Evolutionary conservation across 2,113 vertebrate species (phyloP).

Genomic region (Apteryx owenii): DNA sequence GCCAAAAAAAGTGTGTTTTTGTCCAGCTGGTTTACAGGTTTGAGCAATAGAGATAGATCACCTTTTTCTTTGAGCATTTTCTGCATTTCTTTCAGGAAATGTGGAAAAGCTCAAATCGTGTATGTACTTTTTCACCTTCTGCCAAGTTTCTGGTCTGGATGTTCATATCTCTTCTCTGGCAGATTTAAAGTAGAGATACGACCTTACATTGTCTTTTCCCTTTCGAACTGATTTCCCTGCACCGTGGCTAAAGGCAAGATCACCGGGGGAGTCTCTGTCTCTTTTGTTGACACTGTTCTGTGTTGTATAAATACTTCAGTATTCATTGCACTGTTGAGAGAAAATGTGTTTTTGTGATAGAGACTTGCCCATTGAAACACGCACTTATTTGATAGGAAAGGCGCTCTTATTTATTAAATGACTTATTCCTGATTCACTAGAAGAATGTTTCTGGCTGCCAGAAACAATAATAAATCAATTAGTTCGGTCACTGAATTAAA

Average conservation of each 20-base stretch:
- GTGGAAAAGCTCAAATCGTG: not conserved
- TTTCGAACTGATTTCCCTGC: not conserved
- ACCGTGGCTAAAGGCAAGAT: not conserved
- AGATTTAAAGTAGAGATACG: no score
- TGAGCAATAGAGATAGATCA: not conserved
- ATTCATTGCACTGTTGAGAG: not conserved
- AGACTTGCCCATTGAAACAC: not conserved
- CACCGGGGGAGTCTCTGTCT: not conserved
- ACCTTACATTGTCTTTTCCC: not conserved
- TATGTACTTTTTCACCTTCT: accelerated
- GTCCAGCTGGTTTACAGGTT: not conserved
- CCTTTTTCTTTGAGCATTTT: accelerated
- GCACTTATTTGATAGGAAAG: not conserved
- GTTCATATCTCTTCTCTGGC: not conserved
- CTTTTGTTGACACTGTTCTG: not conserved
- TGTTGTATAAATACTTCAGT: not conserved
- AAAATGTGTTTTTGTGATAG: not conserved
- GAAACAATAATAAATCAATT: not conserved
- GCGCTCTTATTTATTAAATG: not conserved
- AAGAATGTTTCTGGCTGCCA: not conserved
- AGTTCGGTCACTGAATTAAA: not conserved
- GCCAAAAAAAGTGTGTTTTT: not conserved
- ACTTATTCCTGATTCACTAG: not conserved
- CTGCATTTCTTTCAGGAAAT: not conserved
- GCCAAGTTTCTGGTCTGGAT: not conserved